Conservation (phyloP, 2,888 invertebrate species). For the Rhorus exstirpatorius region DNA sequence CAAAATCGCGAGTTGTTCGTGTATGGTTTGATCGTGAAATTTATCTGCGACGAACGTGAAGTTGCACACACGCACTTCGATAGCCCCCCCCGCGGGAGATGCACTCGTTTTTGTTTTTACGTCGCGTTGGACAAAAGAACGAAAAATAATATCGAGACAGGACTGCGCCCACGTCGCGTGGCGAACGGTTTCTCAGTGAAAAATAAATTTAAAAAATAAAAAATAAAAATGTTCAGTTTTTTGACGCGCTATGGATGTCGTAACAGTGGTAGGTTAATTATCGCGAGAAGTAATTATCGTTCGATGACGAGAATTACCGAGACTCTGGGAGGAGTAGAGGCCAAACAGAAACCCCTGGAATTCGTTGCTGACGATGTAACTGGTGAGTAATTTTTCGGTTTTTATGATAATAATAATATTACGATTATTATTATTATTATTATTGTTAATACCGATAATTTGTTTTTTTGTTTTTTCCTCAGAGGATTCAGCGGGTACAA, state of each 20-base stretch:
- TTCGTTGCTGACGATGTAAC: slow-evolving; percentile 69
- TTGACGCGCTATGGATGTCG: slow-evolving; percentile 6
- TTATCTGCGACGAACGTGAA: slow-evolving; percentile 3
- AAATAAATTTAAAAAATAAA: not conserved
- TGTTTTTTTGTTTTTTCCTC: not conserved
- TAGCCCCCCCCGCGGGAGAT: too few relatives aligned
- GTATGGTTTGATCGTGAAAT: too few relatives aligned
- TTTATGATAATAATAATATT: too few relatives aligned
- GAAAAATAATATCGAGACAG: not conserved
- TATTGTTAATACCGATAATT: not conserved
- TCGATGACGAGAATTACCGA: slow-evolving; percentile 54
- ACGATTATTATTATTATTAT: not conserved
- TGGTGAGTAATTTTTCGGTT: slow-evolving; percentile 70
- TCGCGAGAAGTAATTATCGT: slow-evolving; percentile 11
- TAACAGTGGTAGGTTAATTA: slow-evolving; percentile 1
- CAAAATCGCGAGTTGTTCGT: too few relatives aligned
- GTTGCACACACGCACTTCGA: not conserved
- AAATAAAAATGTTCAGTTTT: slow-evolving; percentile 56
- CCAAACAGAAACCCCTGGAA: slow-evolving; percentile 68
- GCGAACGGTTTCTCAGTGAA: not conserved
- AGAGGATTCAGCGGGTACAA: slow-evolving; percentile 69
- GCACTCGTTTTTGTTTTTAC: not conserved
- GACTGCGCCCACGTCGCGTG: not conserved
- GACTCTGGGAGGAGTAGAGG: slow-evolving; percentile 60
- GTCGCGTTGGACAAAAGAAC: not conserved